Conservation (phyloP, 2,888 invertebrate genomes). For the Orchesellides sinensis region DNA sequence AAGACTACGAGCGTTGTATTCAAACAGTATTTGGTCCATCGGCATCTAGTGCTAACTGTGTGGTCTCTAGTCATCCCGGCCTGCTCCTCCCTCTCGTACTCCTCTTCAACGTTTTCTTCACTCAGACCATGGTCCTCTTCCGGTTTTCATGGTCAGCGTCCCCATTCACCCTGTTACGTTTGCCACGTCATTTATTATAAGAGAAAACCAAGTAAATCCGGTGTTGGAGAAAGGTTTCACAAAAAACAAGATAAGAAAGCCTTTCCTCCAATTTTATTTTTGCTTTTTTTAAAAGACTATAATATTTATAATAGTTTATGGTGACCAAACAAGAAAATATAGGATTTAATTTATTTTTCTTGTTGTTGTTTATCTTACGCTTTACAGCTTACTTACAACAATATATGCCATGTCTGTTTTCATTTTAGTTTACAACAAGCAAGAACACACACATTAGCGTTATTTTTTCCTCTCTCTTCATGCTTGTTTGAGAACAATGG, state of each 20-base stretch:
- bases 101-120: neutral
- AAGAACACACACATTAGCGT: neutral
- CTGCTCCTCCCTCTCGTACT: slow-evolving; percentile 19
- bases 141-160: slow-evolving; percentile 16
- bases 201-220: too few relatives aligned
- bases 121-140: neutral
- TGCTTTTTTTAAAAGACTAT: neutral
- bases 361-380: too few relatives aligned
- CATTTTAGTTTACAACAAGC: neutral
- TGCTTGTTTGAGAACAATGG: neutral
- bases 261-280: neutral
- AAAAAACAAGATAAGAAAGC: too few relatives aligned
- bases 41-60: slow-evolving; percentile 12
- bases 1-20: slow-evolving; percentile 87
- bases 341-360: too few relatives aligned
- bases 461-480: neutral
- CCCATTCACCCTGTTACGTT: too few relatives aligned
- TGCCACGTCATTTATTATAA: too few relatives aligned
- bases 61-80: slow-evolving; percentile 17
- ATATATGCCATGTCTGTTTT: neutral
- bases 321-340: too few relatives aligned
- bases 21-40: slow-evolving; percentile 72
- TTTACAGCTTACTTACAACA: too few relatives aligned
- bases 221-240: too few relatives aligned
- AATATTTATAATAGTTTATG: too few relatives aligned